Percentiles rank a stretch among this genome's conserved stretches.
Evolutionary conservation across 2,888 invertebrate genomes (phyloP).

Genomic region (Callyntrura guangdongensis): DNA sequence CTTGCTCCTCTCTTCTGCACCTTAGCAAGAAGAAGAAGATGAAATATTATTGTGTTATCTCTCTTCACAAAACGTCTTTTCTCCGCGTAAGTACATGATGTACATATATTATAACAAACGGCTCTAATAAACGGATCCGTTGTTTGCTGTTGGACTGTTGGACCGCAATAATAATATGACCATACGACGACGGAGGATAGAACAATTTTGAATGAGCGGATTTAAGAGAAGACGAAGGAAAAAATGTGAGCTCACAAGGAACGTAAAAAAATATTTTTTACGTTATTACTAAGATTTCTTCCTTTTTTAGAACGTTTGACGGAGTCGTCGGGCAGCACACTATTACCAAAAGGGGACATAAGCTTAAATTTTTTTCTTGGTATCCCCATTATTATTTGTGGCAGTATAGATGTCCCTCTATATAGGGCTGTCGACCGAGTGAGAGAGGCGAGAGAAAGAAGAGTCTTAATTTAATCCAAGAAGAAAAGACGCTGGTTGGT

Average conservation of each 20-base stretch:
- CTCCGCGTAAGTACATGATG: neutral
- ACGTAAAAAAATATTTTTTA: conserved; percentile 3
- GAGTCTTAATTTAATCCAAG: conserved; percentile 22
- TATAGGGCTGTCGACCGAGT: no score
- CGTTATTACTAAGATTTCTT: conserved; percentile 44
- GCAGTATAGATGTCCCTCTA: conserved; percentile 6
- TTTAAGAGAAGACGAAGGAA: neutral
- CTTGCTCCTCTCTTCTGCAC: neutral
- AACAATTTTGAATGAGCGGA: neutral
- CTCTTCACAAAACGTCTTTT: neutral
- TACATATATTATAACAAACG: no score
- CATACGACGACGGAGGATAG: no score
- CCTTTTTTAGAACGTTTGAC: conserved; percentile 74
- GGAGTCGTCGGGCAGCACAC: conserved; percentile 55
- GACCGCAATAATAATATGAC: no score
- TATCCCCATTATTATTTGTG: conserved; percentile 50
- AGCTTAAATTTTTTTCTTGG: conserved; percentile 41
- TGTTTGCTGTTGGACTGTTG: conserved; percentile 17
- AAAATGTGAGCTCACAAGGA: neutral
- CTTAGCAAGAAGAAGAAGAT: neutral
- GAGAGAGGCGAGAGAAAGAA: neutral
- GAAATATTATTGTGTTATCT: neutral
- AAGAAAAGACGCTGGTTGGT: neutral
- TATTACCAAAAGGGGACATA: conserved; percentile 74
- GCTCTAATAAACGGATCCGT: neutral